phyloP scores from a whole-genome alignment of 1,140 invertebrate species.

The Triops cancriformis region DNA sequence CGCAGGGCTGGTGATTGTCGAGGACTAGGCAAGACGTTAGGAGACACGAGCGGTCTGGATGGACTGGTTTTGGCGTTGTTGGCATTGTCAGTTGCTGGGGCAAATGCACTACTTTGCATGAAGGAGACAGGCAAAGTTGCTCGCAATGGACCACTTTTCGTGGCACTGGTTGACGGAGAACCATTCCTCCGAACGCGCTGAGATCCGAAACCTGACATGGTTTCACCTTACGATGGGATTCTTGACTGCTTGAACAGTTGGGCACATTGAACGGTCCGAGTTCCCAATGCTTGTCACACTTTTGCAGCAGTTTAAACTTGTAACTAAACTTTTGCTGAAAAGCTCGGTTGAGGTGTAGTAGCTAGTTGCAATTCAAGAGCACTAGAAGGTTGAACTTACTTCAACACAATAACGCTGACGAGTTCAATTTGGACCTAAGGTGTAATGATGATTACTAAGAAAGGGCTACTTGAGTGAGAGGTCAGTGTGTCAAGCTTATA shows the following conservation, averaged over 20 bases:
- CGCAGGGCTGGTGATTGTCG: slow-evolving; percentile 28
- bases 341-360: no score
- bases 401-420: no score
- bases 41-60: slow-evolving; percentile 29
- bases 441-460: no score
- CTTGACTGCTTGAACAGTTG: not conserved
- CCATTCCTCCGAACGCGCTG: slow-evolving; percentile 31
- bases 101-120: slow-evolving; percentile 24
- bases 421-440: no score
- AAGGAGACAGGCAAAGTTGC: slow-evolving; percentile 32
- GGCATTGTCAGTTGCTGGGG: slow-evolving; percentile 28
- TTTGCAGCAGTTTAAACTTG: not conserved
- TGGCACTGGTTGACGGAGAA: slow-evolving; percentile 30
- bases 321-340: no score
- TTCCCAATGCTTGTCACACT: not conserved
- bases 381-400: no score
- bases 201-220: slow-evolving; percentile 23
- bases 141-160: slow-evolving; percentile 30
- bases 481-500: not conserved
- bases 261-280: not conserved
- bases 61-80: slow-evolving; percentile 26
- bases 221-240: not conserved
- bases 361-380: no score
- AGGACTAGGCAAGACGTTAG: slow-evolving; percentile 26
- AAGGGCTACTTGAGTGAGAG: no score